Conservation (phyloP, 2,113 vertebrate genomes). For the Girardinichthys multiradiatus region DNA sequence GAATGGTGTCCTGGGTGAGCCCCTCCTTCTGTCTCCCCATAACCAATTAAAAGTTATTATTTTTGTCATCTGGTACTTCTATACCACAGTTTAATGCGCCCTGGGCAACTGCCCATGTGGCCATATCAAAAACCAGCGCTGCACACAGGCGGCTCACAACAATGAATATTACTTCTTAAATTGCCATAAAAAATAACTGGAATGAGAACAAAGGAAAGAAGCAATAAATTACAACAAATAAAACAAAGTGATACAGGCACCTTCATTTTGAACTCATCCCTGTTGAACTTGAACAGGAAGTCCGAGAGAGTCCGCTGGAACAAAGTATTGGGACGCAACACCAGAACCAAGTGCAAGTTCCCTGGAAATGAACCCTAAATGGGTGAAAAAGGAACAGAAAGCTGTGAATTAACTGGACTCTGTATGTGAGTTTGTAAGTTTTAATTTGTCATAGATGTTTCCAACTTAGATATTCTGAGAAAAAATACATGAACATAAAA, state of each 20-base stretch:
- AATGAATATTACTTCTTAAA: not conserved
- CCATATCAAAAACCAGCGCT: not conserved
- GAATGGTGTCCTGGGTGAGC: no score
- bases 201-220: not conserved
- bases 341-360: conserved; percentile 91
- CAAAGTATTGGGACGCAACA: conserved; percentile 90
- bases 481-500: no score
- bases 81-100: not conserved
- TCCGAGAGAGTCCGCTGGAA: conserved; percentile 91
- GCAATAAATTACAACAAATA: conserved; percentile 51
- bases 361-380: conserved; percentile 91
- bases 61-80: not conserved
- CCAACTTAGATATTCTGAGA: no score
- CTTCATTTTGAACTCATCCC: conserved; percentile 99
- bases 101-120: not conserved
- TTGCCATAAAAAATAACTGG: not conserved
- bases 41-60: not conserved
- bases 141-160: not conserved
- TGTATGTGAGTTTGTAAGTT: not conserved
- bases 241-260: conserved; percentile 66
- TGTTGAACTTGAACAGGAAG: conserved; percentile 91
- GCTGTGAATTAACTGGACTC: not conserved
- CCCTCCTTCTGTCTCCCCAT: no score
- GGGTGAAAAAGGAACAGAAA: not conserved
- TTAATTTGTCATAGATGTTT: not conserved